These are phyloP conservation scores for Phocides pigmalion DNA, from an alignment of 1,140 invertebrate species.

Conservation along the genomic window DNA sequence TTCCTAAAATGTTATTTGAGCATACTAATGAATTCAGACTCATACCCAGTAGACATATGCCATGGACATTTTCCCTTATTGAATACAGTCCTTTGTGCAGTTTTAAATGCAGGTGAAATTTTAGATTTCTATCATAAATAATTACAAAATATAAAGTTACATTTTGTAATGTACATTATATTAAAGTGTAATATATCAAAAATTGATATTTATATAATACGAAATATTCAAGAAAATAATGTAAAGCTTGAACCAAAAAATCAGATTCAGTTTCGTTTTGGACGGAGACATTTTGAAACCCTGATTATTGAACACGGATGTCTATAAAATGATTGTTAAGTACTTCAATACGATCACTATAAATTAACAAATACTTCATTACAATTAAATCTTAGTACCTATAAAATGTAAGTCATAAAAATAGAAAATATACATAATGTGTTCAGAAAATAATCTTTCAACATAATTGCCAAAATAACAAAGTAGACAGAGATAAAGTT, in stretches of 20 bases:
- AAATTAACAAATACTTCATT: conserved; percentile 10
- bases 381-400: conserved; percentile 18
- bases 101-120: not conserved
- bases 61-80: not conserved
- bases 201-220: too few species aligned
- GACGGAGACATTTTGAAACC: conserved; percentile 22
- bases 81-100: not conserved
- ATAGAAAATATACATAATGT: conserved; percentile 23
- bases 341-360: conserved; percentile 4
- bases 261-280: not conserved
- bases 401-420: conserved; percentile 17
- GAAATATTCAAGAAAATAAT: too few species aligned
- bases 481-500: conserved; percentile 6
- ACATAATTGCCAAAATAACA: not conserved
- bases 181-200: too few species aligned
- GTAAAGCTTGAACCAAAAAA: too few species aligned
- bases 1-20: not conserved
- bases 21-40: not conserved
- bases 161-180: too few species aligned
- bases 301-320: not conserved
- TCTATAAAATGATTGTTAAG: conserved; percentile 9
- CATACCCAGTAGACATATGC: not conserved
- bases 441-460: conserved; percentile 13
- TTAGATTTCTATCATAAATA: not conserved
- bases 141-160: too few species aligned